Base-by-base conservation (phyloP, 2,888 invertebrate genomes). In the Plemyria rubiginata region DNA sequence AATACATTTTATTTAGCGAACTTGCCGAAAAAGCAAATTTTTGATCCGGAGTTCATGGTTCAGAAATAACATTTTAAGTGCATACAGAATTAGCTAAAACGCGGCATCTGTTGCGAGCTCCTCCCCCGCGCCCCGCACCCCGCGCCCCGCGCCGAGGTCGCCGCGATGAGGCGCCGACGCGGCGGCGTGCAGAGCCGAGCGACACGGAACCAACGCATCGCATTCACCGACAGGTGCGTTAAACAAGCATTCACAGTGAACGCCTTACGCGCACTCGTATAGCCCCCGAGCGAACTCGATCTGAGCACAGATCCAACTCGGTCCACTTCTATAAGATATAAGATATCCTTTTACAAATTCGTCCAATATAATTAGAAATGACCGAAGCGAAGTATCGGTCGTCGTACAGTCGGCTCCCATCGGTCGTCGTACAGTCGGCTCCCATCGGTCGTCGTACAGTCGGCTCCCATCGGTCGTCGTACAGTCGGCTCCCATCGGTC, bases 351-450 rank as follows among this genome's bases (percentile, higher is more conserved):
- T 48, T 29, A 54, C 32, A 32, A 51, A 54, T 38, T 58, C 51
- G 54, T 11, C 48, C 40, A 49, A 51, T 54, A 29, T 28, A 38
- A 49, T 54, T 36, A 28, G 54, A 53, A 41, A 60, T n/a, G 54
- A 60, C 43, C 9, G 38, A 45, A 54, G n/a, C n/a, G n/a, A n/a
- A n/a, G n/a, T n/a, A n/a, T n/a, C n/a, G n/a, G n/a, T n/a, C n/a
- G n/a, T n/a, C n/a, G n/a, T n/a, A n/a, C n/a, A n/a, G n/a, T n/a
- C n/a, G 43, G 12, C 54, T 54, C 36, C 28, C 46, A 41, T 56
- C 32, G 7, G 4, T 58, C 48, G 51, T 60, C 64, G 61, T 62
- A 71, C 77, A 76, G 54, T 77, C 68, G 43, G 12, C 54, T 54
- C 36, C 28, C 46, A 41, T 56, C 32, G 7, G 4, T 58, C 48